A percentile compares a stretch with the other conserved stretches of the same genome.
Conservation (phyloP, 2,797 vertebrate species). For the Hyperoplus immaculatus region DNA sequence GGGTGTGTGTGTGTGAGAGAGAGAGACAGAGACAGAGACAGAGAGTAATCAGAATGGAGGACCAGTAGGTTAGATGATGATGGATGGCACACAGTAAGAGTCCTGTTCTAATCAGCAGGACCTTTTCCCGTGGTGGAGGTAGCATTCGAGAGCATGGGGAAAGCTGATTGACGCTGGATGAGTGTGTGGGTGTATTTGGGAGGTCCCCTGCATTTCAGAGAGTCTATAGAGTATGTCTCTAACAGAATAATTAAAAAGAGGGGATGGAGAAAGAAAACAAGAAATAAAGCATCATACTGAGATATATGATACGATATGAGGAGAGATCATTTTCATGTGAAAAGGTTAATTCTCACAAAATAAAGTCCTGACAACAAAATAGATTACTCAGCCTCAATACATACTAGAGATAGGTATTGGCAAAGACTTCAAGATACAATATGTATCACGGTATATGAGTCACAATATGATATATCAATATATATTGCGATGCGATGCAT, state of each 20-base stretch:
- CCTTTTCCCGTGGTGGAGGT: slow-evolving; percentile 75
- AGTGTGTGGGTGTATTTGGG: background rate
- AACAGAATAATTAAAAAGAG: background rate
- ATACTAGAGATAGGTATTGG: no score
- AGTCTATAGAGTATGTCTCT: background rate
- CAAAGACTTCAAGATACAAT: no score
- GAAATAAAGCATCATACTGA: background rate
- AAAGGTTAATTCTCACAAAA: slow-evolving; percentile 17
- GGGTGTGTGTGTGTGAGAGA: slow-evolving; percentile 29
- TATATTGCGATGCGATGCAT: no score
- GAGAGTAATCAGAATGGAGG: slow-evolving; percentile 72
- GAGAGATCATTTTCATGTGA: slow-evolving; percentile 1
- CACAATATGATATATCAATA: no score
- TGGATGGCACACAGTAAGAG: slow-evolving; percentile 77
- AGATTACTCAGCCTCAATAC: slow-evolving; percentile 7
- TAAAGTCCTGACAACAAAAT: background rate
- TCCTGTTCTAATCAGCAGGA: slow-evolving; percentile 85
- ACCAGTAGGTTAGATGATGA: slow-evolving; percentile 76
- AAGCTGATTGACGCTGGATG: slow-evolving; percentile 74
- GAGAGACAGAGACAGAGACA: slow-evolving; percentile 13
- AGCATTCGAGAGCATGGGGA: slow-evolving; percentile 54
- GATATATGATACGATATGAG: slow-evolving; percentile 5
- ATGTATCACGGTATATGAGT: no score
- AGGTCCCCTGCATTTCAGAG: slow-evolving; percentile 10
- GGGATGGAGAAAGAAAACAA: background rate